Evolutionary conservation across 2,113 vertebrate species (phyloP), one percentile per base, ranked within the genome.

Genomic region (Hippoglossus stenolepis): DNA sequence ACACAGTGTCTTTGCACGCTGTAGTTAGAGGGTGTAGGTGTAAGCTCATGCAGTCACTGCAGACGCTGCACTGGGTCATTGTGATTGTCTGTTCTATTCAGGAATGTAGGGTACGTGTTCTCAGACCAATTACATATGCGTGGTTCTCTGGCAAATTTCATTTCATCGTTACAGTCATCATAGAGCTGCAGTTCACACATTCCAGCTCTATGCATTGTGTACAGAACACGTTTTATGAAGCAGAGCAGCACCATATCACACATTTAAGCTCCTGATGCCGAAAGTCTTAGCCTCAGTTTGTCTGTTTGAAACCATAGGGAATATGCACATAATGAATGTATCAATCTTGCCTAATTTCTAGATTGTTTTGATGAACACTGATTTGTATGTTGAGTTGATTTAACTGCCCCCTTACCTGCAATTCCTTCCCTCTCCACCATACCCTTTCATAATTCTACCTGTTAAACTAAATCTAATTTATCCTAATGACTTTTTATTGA

Each of bases 311-410:
- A 75, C 38, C 59, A 76, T 68, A 79, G 88, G 83, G 77, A 89
- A 86, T 80, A 88, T 83, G 91, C 92, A 93, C 90, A 91, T 83
- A 79, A 90, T 93, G 94, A 94, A 94, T 94, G 94, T 94, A 95
- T 91, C 78, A 59, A 83, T 92, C 86, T 87, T 92, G 89, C 85
- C 86, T 93, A 65, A 89, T 91, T 89, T 90, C 58, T 86, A 65
- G 67, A 73, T 87, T 86, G 31, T 82, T 90, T 65, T 78, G 28
- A 79, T 78, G 18, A 69, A 70, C 65, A 53, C 6, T 83, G 1
- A 81, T 89, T 84, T 84, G n/a, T 89, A 63, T n/a, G 71, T 14
- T 75, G 57, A 71, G 20, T 77, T 86, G 73, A 87, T 84, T 84
- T 75, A 67, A 83, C 43, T 12, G 35, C 20, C 23, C 20, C 24